Evolutionary conservation across 1,140 invertebrate species (phyloP).

Genomic region (Drosophila carrolli): DNA sequence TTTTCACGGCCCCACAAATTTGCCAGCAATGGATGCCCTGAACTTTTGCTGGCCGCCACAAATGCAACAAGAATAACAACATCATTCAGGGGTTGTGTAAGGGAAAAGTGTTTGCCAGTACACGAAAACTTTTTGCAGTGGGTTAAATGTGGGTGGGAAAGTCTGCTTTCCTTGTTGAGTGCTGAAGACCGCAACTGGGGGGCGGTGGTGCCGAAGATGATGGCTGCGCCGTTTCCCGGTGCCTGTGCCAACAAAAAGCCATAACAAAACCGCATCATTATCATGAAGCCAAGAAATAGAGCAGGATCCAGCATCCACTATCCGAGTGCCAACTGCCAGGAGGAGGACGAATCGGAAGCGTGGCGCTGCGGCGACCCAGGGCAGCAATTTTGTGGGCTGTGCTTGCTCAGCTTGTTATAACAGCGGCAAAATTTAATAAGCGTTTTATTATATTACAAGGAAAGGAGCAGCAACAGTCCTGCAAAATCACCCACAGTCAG

Average conservation of each 20-base stretch:
- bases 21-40: conserved; percentile 42
- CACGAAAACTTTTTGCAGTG: conserved; percentile 62
- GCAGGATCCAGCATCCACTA: conserved; percentile 19
- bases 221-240: conserved; percentile 25
- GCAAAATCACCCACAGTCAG: conserved; percentile 17
- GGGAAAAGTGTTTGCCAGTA: conserved; percentile 67
- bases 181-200: conserved; percentile 52
- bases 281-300: conserved; percentile 67
- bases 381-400: conserved; percentile 69
- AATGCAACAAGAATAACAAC: conserved; percentile 56
- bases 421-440: conserved; percentile 69
- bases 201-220: conserved; percentile 49
- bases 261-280: conserved; percentile 74
- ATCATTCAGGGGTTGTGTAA: conserved; percentile 16
- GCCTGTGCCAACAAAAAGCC: conserved; percentile 65
- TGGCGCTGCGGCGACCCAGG: conserved; percentile 59
- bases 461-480: conserved; percentile 18
- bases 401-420: conserved; percentile 60
- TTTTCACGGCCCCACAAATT: conserved; percentile 24
- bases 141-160: conserved; percentile 7
- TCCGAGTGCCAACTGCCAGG: conserved; percentile 1
- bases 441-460: conserved; percentile 71
- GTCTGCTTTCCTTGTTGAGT: conserved; percentile 50
- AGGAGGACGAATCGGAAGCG: conserved; percentile 51
- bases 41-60: conserved; percentile 52